These are phyloP conservation scores for Punctoribates punctum DNA, from an alignment of 2,888 invertebrate species.

Conservation along the genomic window DNA sequence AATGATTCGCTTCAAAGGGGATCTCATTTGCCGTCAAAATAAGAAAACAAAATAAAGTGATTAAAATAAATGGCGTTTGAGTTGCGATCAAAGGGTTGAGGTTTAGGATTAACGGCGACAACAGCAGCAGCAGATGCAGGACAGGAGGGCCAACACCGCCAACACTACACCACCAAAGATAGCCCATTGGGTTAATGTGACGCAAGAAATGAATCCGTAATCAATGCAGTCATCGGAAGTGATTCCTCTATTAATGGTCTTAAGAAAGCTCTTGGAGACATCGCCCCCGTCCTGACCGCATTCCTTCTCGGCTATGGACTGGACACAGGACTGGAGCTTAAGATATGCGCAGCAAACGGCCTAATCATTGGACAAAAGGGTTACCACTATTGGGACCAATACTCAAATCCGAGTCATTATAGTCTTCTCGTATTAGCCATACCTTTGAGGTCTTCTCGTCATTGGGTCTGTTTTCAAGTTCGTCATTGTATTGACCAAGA, in stretches of 20 bases:
- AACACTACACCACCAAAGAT: neutral
- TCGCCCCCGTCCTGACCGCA: neutral
- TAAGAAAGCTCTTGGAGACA: neutral
- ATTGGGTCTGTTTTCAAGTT: neutral
- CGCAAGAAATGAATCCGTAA: neutral
- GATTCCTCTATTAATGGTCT: neutral
- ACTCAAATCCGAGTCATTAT: too few relatives aligned
- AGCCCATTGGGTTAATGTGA: neutral
- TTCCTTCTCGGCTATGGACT: neutral
- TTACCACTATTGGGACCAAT: too few relatives aligned
- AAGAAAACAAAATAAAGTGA: too few relatives aligned
- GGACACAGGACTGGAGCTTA: neutral
- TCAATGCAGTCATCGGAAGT: constrained; percentile 11
- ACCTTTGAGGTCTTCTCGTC: neutral
- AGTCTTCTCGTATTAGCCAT: neutral
- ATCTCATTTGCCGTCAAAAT: too few relatives aligned
- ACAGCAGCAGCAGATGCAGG: constrained; percentile 3
- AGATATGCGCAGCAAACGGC: neutral
- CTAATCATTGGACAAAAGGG: neutral
- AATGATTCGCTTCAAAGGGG: too few relatives aligned
- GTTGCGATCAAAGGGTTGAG: too few relatives aligned
- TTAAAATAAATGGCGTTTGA: too few relatives aligned
- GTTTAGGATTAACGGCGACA: neutral
- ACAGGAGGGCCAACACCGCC: neutral
- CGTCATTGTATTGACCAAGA: neutral